A percentile compares a stretch with the other conserved stretches of the same genome.
These are phyloP conservation scores for Phataginus tetradactyla DNA, from an alignment of 2,797 vertebrate genomes.

Conservation along the genomic window DNA sequence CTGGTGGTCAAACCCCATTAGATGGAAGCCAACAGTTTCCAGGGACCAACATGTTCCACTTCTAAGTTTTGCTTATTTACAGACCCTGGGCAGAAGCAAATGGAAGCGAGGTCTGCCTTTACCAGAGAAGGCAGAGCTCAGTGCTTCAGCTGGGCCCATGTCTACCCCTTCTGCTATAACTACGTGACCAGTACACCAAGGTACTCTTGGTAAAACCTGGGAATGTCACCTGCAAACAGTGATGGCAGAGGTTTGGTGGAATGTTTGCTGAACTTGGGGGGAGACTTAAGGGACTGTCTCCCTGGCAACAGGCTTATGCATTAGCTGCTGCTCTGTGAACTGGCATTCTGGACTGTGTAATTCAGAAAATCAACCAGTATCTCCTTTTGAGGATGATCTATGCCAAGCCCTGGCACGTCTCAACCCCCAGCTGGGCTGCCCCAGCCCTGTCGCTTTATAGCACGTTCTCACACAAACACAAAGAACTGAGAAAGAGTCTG, in stretches of 20 bases:
- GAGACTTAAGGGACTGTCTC: not conserved
- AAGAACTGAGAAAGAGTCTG: not conserved
- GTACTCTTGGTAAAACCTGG: not conserved
- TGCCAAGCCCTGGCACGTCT: too few species aligned
- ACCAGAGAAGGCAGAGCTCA: not conserved
- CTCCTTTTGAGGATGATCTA: fast-evolving
- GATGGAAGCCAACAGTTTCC: not conserved
- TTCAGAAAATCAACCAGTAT: not conserved
- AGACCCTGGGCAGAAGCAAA: not conserved
- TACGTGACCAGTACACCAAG: not conserved
- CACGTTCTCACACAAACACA: not conserved
- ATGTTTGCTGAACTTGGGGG: not conserved
- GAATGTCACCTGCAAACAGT: not conserved
- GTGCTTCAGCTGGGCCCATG: not conserved
- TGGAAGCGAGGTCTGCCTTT: not conserved
- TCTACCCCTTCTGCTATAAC: not conserved
- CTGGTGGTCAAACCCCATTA: not conserved
- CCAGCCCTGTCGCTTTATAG: not conserved
- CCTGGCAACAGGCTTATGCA: not conserved
- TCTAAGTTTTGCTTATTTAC: not conserved
- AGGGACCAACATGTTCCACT: not conserved
- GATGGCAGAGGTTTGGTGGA: not conserved
- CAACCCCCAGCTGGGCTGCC: not conserved
- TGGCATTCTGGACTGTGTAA: not conserved
- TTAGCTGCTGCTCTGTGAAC: not conserved